These are phyloP conservation scores for Campylomormyrus tamandua DNA, from an alignment of 2,113 vertebrate species.

Conservation along the genomic window DNA sequence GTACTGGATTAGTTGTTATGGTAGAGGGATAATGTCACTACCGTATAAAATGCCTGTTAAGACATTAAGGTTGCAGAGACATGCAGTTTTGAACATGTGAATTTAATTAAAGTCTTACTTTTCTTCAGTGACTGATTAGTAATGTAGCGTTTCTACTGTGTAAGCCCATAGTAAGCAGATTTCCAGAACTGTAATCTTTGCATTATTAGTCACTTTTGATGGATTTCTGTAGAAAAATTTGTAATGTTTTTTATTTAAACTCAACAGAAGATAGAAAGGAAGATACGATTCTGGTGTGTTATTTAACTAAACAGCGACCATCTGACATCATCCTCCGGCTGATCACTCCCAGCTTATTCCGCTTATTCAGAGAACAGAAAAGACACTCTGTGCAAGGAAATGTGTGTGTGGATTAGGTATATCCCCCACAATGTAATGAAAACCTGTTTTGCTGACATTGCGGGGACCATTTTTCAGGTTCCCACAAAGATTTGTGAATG, in stretches of 20 bases:
- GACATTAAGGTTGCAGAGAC: not conserved
- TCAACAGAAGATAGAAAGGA: not conserved
- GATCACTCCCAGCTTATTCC: not conserved
- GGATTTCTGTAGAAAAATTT: not conserved
- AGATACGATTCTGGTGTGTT: not conserved
- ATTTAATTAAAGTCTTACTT: not conserved
- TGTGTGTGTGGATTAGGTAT: too few species aligned
- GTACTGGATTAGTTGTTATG: not conserved
- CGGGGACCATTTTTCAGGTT: too few species aligned
- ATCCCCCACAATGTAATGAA: too few species aligned
- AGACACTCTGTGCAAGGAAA: not conserved
- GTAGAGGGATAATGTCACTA: not conserved
- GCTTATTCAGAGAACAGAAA: not conserved
- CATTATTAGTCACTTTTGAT: not conserved
- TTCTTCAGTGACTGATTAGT: not conserved
- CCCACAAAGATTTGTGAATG: too few species aligned
- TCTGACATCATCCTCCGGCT: not conserved
- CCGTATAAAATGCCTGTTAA: not conserved
- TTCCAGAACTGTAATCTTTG: not conserved
- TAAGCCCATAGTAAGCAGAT: not conserved
- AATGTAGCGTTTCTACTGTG: not conserved
- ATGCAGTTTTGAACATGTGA: not conserved
- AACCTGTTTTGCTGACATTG: too few species aligned
- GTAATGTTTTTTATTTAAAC: not conserved
- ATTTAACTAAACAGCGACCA: not conserved